Evolutionary conservation across 2,888 invertebrate genomes (phyloP), one percentile per base, ranked within the genome.

Genomic region (Palloptera scutellata): DNA sequence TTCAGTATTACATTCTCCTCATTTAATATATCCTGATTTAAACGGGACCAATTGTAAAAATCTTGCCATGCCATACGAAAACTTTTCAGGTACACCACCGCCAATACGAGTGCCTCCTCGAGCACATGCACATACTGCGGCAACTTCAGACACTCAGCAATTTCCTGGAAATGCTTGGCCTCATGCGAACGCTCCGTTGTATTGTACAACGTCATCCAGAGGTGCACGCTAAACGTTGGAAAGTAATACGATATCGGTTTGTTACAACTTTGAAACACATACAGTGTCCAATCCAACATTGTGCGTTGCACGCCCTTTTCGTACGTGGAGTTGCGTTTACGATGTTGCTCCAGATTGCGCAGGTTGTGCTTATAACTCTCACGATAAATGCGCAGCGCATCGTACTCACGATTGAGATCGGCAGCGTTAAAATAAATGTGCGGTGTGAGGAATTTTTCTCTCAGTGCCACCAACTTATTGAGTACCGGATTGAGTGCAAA

Each of bases 171-270:
- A 4, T 73, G 76, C 12, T 76, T 78, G 0, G 74, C 74, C 3
- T 83, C 81, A 1, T 76, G 75, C 53, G 75, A 74, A 0, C 83
- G 75, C 20, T 79, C 81, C 12, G 79, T 79, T 4, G 74, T 76
- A 17, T 83, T 84, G 57, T 78, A 83, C 61, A 84, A 67, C 13
- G 78, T 76, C 83, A 83, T 83, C 74, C 83, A 83, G 1, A 83
- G 70, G 57, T 84, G 84, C 0, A 81, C 81, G 61, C 78, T 79
- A 1, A 83, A 73, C 0, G 82, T 83, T 17, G 83, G 64, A 71
- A 78, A 83, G 66, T 78, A 83, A 52, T 83, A 83, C 1, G 83
- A 81, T 81, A 83, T 83, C 0, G 83, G 83, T 61, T 82, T 83
- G 54, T 78, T 72, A 1, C 79, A 81, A 61, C 84, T 83, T 70